Percentiles rank a stretch among this genome's conserved stretches.
Conservation (phyloP, 2,113 vertebrate genomes). For the Leptosomus discolor region DNA sequence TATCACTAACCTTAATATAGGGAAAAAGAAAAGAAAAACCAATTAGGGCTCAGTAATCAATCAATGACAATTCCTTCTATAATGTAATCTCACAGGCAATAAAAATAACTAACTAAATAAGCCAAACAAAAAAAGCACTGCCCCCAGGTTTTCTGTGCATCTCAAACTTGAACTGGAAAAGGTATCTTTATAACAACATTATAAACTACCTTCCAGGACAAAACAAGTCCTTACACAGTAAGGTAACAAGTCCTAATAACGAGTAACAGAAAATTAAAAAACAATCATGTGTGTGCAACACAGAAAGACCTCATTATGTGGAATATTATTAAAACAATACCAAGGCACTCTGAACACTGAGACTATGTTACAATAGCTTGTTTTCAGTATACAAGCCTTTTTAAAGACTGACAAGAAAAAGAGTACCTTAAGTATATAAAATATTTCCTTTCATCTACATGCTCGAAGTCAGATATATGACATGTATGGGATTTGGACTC, state of each 20-base stretch:
- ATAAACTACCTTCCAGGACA: not conserved
- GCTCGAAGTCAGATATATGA: not conserved
- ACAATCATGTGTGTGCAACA: fast-evolving
- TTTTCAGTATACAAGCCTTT: not conserved
- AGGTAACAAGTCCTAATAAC: not conserved
- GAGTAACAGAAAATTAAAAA: conserved; percentile 3
- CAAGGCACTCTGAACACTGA: not conserved
- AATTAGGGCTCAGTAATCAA: not conserved
- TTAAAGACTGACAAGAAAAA: not conserved
- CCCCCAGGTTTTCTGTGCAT: not conserved
- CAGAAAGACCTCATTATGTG: not conserved
- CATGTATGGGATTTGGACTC: not conserved
- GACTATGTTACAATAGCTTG: not conserved
- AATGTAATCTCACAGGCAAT: not conserved
- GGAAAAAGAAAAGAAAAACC: not conserved
- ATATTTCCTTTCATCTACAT: not conserved
- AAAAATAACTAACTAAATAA: not conserved
- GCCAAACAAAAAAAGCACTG: not conserved
- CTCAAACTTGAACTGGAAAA: not conserved
- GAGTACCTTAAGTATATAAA: not conserved
- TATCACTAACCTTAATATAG: not conserved
- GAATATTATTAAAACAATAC: not conserved
- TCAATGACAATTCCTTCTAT: conserved; percentile 18
- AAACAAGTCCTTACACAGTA: not conserved
- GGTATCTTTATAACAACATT: not conserved